Base-by-base conservation (phyloP, 2,797 vertebrate genomes). In the Protosalanx chinensis region DNA sequence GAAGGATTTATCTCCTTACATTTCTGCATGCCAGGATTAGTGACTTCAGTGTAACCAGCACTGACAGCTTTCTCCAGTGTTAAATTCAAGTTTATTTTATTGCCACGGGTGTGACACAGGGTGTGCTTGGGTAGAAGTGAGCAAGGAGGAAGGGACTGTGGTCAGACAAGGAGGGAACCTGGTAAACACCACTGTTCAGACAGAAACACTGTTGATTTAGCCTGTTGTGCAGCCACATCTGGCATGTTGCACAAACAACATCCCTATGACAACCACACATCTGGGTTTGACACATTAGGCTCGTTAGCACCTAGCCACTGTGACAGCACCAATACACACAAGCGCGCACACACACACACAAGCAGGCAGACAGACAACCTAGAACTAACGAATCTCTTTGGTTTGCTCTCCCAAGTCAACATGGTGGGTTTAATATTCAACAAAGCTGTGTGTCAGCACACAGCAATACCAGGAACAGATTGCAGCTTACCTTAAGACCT, bases 401-500 rank as follows among this genome's bases (percentile, higher is more conserved):
- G 12, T 46, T 46, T 46, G 2, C 41, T 46, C 13, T 12, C 41
- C 41, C 41, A 46, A 46, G 41, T 46, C 41, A 46, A 46, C 12
- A 46, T 46, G 41, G 10, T 46, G 13, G 41, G 41, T 46, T 41
- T 46, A 46, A 12, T 12, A 3, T 46, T 46, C 41, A 46, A 46
- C 6, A 41, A 2, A 10, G 37, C 6, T 41, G 8, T 41, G 58
- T 10, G 6, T 4, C 8, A 56, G 58, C 70, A n/a, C 23, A 63
- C 46, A 2, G 15, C 32, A 68, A 63, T 46, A 78, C 49, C 13
- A 37, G 35, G 16, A 71, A 16, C n/a, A 57, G 71, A 13, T 49
- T 1, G 4, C 5, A 27, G 86, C 95, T 94, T 91, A 99, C 97
- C 96, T 92, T 65, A 98, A 89, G 80, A 98, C 94, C 77, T 95